phyloP scores from a whole-genome alignment of 1,140 invertebrate genomes.

The Drosophila pallidifrons region DNA sequence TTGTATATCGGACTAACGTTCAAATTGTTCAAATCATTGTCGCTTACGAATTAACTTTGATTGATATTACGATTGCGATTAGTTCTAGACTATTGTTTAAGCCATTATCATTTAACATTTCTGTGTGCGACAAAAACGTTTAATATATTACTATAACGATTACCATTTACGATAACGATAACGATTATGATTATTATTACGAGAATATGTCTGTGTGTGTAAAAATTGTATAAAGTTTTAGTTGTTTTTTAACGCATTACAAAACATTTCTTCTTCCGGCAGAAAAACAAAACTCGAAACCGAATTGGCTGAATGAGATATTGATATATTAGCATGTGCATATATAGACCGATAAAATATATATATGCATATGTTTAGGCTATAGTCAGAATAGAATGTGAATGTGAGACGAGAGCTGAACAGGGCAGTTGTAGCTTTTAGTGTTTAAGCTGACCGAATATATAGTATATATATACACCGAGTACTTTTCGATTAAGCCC shows the following conservation, averaged over 20 bases:
- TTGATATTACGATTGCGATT: slow-evolving; percentile 6
- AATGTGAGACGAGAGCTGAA: slow-evolving; percentile 62
- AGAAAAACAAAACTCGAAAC: slow-evolving; percentile 43
- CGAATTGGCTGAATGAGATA: slow-evolving; percentile 58
- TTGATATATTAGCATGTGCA: slow-evolving; percentile 16
- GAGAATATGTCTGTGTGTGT: slow-evolving; percentile 52
- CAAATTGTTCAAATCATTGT: background rate
- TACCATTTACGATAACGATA: slow-evolving; percentile 9
- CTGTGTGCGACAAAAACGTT: slow-evolving; percentile 2
- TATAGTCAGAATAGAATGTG: slow-evolving; percentile 51
- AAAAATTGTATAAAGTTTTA: slow-evolving; percentile 75
- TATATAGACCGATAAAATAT: slow-evolving; percentile 30
- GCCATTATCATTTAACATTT: slow-evolving; percentile 15
- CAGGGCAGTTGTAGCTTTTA: slow-evolving; percentile 53
- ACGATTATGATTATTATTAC: slow-evolving; percentile 33
- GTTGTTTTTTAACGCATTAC: slow-evolving; percentile 35
- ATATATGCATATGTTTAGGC: slow-evolving; percentile 47
- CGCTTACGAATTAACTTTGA: slow-evolving; percentile 6
- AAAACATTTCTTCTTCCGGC: slow-evolving; percentile 53
- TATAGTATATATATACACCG: background rate
- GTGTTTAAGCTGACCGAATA: slow-evolving; percentile 36
- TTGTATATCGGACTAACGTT: slow-evolving; percentile 1
- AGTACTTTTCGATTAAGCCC: slow-evolving; percentile 53
- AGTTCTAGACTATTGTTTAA: slow-evolving; percentile 1
- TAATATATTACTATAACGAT: slow-evolving; percentile 18